Evolutionary conservation across 1,140 invertebrate species (phyloP).

Genomic region (Wiebesia pumilae): DNA sequence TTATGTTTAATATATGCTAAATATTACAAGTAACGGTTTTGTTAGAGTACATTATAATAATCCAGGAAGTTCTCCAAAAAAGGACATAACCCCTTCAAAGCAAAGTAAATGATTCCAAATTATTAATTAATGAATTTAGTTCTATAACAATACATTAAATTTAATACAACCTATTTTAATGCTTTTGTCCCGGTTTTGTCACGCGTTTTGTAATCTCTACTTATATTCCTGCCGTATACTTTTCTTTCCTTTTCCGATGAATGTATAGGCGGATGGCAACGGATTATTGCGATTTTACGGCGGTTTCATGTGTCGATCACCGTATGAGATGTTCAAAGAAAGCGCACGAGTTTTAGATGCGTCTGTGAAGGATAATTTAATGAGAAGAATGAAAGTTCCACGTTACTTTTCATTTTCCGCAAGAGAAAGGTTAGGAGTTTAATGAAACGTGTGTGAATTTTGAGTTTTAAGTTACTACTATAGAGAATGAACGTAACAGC

Average conservation of each 20-base stretch:
- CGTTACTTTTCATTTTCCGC: not conserved
- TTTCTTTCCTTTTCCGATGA: constrained; percentile 23
- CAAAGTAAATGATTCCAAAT: not conserved
- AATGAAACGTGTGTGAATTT: constrained; percentile 9
- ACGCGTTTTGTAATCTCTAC: not conserved
- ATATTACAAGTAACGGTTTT: not conserved
- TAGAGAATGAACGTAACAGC: not conserved
- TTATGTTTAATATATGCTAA: not conserved
- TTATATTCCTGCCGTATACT: not conserved
- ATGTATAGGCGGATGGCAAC: not conserved
- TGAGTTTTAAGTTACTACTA: not conserved
- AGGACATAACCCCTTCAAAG: no score
- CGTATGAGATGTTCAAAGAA: constrained; percentile 24
- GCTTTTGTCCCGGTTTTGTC: not conserved
- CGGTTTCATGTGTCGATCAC: constrained; percentile 17
- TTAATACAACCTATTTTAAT: not conserved
- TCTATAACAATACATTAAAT: constrained; percentile 17
- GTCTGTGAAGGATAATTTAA: not conserved
- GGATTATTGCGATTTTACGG: constrained; percentile 28
- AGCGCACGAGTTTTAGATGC: constrained; percentile 19
- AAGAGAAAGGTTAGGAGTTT: not conserved
- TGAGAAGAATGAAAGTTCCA: not conserved
- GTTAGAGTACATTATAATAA: not conserved
- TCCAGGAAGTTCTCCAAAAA: not conserved
- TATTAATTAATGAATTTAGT: not conserved